Evolutionary conservation across 53 echinoderm and acorn worm genomes (phyloP), one percentile per base, ranked within the genome.

Genomic region (Holothuria leucospilota): DNA sequence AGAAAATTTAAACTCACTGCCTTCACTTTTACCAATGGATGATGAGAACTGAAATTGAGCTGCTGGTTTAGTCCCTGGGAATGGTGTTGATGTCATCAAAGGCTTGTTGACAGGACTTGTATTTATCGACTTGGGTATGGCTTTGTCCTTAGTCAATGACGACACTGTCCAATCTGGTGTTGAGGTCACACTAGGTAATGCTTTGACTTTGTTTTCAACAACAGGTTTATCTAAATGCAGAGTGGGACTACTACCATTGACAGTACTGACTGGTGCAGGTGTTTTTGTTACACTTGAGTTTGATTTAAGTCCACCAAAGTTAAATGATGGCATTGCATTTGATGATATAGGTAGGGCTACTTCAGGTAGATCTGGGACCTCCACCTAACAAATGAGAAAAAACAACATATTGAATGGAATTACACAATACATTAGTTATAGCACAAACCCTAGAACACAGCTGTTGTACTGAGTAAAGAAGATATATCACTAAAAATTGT

Each of bases 291-390:
- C 8, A 6, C 39, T 80, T 20, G 84, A 20, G 5, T 81, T 68
- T 20, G 84, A 75, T 46, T 82, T 79, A 62, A 72, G 65, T 38
- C 69, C 30, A 67, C 84, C 81, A 14, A 95, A 95, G 84, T 82
- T 91, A 86, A 96, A 96, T 20, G 78, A 66, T 42, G 96, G 96
- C 65, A 94, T 82, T 67, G 78, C 46, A 34, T 89, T 89, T 18
- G 49, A 52, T 28, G 66, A 69, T 26, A 96, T 40, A 6, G 94
- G 96, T 11, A 96, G 89, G 20, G 96, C 83, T 42, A 96, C 73
- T 63, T 90, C 34, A n/a, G 96, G 96, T 62, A 96, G 84, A 64
- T 94, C 89, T 51, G 92, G 84, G 24, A 89, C 88, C 59, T 88
- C 94, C 46, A 92, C 73, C 96, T 96, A 70, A 25, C 63, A 27